These are phyloP conservation scores for Bembecia ichneumoniformis DNA, from an alignment of 2,888 invertebrate species.

Conservation along the genomic window DNA sequence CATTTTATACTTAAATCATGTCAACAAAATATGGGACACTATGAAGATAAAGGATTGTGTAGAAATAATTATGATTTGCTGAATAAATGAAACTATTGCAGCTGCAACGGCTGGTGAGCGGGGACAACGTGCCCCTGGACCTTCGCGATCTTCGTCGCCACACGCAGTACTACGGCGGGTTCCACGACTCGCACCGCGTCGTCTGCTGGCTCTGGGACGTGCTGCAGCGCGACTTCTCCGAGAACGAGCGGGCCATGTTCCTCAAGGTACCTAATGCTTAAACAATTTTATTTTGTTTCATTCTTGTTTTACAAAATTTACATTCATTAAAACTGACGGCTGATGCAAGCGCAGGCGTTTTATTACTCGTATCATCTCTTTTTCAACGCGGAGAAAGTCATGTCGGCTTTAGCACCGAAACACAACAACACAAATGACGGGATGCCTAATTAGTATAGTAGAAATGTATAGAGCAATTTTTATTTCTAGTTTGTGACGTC, in stretches of 20 bases:
- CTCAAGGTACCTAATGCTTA: constrained; percentile 77
- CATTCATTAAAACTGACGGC: no score
- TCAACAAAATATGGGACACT: no score
- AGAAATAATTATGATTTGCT: no score
- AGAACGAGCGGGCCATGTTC: constrained; percentile 93
- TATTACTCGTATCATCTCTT: no score
- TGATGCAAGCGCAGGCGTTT: no score
- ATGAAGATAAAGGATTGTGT: no score
- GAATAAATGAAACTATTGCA: constrained; percentile 24
- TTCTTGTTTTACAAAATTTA: no score
- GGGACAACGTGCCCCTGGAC: constrained; percentile 95
- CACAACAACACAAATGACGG: no score
- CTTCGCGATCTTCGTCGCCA: constrained; percentile 88
- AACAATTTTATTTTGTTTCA: background rate
- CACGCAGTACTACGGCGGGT: constrained; percentile 99
- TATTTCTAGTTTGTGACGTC: constrained; percentile 86
- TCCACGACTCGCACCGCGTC: constrained; percentile 97
- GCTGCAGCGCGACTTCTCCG: constrained; percentile 92
- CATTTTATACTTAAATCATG: no score
- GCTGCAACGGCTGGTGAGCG: constrained; percentile 95
- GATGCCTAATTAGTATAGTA: no score
- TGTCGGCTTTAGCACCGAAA: no score
- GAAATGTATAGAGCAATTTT: background rate
- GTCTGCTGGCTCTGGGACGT: constrained; percentile 99
- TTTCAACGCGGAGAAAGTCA: no score